These are phyloP conservation scores for Troides aeacus DNA, from an alignment of 2,888 invertebrate genomes.

Conservation along the genomic window DNA sequence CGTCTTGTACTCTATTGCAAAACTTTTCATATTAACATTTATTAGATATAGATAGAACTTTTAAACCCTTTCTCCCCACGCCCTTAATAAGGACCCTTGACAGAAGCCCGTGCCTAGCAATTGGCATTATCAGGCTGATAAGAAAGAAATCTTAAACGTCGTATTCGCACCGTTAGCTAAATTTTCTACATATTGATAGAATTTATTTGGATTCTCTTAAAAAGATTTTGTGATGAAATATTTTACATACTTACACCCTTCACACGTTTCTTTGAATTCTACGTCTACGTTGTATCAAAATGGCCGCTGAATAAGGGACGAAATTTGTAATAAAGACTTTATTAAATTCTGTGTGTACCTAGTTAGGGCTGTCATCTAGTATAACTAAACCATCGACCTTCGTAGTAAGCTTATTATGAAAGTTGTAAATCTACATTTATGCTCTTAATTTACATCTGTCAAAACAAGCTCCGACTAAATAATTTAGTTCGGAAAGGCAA, in stretches of 20 bases:
- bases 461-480: not conserved
- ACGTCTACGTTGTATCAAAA: not conserved
- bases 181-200: not conserved
- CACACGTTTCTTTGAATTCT: not conserved
- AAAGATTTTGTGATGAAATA: not conserved
- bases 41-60: too few relatives aligned
- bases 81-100: too few relatives aligned
- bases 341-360: not conserved
- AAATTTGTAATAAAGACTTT: not conserved
- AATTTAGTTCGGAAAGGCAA: constrained; percentile 1
- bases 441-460: constrained; percentile 4
- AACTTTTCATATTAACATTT: too few relatives aligned
- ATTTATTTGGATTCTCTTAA: not conserved
- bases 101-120: too few relatives aligned
- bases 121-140: too few relatives aligned
- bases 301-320: not conserved
- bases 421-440: constrained; percentile 1
- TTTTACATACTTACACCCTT: not conserved
- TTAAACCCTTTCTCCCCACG: too few relatives aligned
- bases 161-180: too few relatives aligned
- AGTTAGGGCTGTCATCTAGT: not conserved
- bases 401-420: not conserved
- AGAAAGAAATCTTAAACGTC: too few relatives aligned
- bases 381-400: not conserved
- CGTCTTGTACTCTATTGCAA: too few relatives aligned